Base-by-base conservation (phyloP, 2,888 invertebrate species). In the Eupithecia abbreviata region DNA sequence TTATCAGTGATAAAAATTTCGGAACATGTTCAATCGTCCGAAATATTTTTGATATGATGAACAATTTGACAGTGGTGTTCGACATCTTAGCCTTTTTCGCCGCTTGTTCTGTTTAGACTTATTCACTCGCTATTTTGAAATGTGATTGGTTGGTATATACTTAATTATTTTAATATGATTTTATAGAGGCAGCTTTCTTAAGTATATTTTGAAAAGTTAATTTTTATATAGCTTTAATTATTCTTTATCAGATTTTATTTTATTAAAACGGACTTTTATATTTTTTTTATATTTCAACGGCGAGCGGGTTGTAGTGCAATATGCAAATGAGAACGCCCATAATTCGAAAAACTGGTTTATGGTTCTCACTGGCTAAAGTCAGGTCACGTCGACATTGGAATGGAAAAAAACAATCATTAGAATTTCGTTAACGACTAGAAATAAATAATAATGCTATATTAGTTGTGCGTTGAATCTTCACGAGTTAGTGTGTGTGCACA, bases 111-210 rank as follows among this genome's bases (percentile, higher is more conserved):
- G 12, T 62, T 12, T 18, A 62, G 4, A 62, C 18, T 30, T 30
- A 3, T 58, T 18, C 7, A 7, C 62, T 30, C 62, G 18, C 18
- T 55, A 51, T 51, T 55, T 55, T 4, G 6, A 55, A 55, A 13
- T n/a, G n/a, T 55, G n/a, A n/a, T 55, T 13, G 6, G n/a, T 55
- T n/a, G 55, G 18, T 62, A 58, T 2, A 9, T 58, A 58, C 58
- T 10, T 30, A 58, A 58, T 58, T 30, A 58, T 18, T 4, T 30
- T 4, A 58, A 30, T 30, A 58, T 58, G 3, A 58, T 58, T 18
- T 62, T 62, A 62, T 12, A 62, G 30, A 62, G 62, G 62, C 62
- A 62, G 62, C 62, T 62, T 62, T 30, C 62, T 30, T 62, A 51
- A 45, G 45, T 45, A 15, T 58, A 62, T 62, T 62, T 62, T 62